Percentiles rank a stretch among this genome's conserved stretches.
Evolutionary conservation across 2,888 invertebrate genomes (phyloP).

Genomic region (Hirtodrosophila confusa): DNA sequence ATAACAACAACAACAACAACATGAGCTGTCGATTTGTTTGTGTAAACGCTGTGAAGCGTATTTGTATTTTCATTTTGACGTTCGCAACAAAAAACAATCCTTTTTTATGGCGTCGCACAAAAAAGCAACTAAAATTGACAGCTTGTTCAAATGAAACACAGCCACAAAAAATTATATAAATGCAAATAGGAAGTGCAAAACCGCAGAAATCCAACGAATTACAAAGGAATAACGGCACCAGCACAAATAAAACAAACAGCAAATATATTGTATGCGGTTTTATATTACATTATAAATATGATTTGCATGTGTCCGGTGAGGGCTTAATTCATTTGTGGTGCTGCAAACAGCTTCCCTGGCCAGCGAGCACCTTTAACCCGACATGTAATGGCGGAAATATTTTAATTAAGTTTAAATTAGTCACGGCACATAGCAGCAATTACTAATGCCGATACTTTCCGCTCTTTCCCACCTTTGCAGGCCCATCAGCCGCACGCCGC

Average conservation of each 20-base stretch:
- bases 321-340: constrained; percentile 37
- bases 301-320: constrained; percentile 41
- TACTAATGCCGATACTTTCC: constrained; percentile 35
- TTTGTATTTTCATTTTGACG: constrained; percentile 73
- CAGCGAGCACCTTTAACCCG: constrained; percentile 56
- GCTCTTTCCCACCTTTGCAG: constrained; percentile 58
- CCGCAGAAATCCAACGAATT: constrained; percentile 60
- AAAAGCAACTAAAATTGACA: constrained; percentile 72
- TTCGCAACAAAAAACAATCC: constrained; percentile 31
- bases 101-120: constrained; percentile 44
- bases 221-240: constrained; percentile 47
- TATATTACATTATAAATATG: constrained; percentile 61
- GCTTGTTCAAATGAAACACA: constrained; percentile 56
- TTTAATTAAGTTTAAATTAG: constrained; percentile 81
- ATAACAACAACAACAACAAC: constrained; percentile 36
- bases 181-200: constrained; percentile 51
- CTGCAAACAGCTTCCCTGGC: constrained; percentile 31
- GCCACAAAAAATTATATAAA: constrained; percentile 12
- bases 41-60: constrained; percentile 71
- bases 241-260: constrained; percentile 8
- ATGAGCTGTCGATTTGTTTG: constrained; percentile 68
- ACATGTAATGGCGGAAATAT: constrained; percentile 47
- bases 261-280: constrained; percentile 59
- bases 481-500: constrained; percentile 83
- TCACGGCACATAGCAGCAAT: constrained; percentile 63